Percentiles rank a stretch among this genome's conserved stretches.
These are phyloP conservation scores for Beroe ovata DNA, from an alignment of 37 sponge, comb jelly and placozoan species.

Conservation along the genomic window DNA sequence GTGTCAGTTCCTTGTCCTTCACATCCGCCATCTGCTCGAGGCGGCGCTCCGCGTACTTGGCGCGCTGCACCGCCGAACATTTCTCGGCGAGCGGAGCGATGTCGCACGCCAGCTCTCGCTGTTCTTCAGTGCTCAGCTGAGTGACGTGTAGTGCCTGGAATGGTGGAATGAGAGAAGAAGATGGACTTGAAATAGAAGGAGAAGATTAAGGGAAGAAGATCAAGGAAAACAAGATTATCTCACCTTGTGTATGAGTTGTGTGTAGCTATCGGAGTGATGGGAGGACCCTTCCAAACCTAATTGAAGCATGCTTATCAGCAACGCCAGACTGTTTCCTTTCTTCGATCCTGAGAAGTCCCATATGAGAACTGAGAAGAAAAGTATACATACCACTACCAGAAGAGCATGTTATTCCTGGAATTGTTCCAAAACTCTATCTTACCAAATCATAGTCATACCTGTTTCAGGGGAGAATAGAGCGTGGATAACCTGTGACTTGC, in stretches of 20 bases:
- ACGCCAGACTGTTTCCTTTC: slow-evolving; percentile 28
- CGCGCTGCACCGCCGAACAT: slow-evolving; percentile 27
- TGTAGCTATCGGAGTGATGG: slow-evolving; percentile 57
- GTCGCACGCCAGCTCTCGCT: slow-evolving; percentile 35
- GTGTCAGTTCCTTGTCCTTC: slow-evolving; percentile 42
- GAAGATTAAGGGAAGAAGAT: neutral
- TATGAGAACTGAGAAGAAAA: too few relatives aligned
- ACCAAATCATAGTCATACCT: too few relatives aligned
- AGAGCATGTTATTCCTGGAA: too few relatives aligned
- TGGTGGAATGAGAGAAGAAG: neutral
- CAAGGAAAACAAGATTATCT: neutral
- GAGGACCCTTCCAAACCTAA: slow-evolving; percentile 19
- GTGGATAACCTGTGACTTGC: slow-evolving; percentile 11
- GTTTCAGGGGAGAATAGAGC: slow-evolving; percentile 37
- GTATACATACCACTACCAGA: too few relatives aligned
- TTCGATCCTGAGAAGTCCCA: slow-evolving; percentile 1
- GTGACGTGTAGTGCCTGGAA: slow-evolving; percentile 42
- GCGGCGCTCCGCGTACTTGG: slow-evolving; percentile 24
- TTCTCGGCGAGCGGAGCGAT: slow-evolving; percentile 21
- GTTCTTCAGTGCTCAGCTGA: slow-evolving; percentile 58
- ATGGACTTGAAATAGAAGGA: neutral
- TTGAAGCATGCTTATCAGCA: slow-evolving; percentile 31
- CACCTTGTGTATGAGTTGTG: slow-evolving; percentile 59
- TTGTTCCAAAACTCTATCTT: too few relatives aligned
- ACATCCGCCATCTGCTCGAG: slow-evolving; percentile 47